Conservation (phyloP, 2,888 invertebrate genomes). For the Folsomia candida region DNA sequence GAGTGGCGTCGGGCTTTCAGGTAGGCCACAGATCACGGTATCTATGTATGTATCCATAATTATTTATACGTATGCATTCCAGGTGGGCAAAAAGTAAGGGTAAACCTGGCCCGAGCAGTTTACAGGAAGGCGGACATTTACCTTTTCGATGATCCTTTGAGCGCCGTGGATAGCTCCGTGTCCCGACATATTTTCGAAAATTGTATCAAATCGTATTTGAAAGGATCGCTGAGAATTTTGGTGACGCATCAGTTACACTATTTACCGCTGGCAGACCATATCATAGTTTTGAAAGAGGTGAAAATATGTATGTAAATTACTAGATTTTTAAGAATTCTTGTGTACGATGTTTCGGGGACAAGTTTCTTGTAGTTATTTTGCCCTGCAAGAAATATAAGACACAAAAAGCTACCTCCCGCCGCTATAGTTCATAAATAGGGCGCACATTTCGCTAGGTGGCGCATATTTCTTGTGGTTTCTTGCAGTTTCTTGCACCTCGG, state of each 20-base stretch:
- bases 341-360: too few relatives aligned
- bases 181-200: slow-evolving; percentile 50
- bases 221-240: slow-evolving; percentile 55
- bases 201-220: slow-evolving; percentile 54
- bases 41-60: neutral
- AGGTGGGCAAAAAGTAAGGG: slow-evolving; percentile 60
- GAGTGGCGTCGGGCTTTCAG: slow-evolving; percentile 23
- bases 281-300: slow-evolving; percentile 57
- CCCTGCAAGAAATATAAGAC: too few relatives aligned
- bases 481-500: too few relatives aligned
- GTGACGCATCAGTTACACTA: slow-evolving; percentile 82
- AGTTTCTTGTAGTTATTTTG: too few relatives aligned
- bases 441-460: too few relatives aligned
- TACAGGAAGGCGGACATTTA: slow-evolving; percentile 53
- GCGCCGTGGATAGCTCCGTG: slow-evolving; percentile 56
- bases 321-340: neutral
- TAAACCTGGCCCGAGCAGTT: slow-evolving; percentile 53
- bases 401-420: too few relatives aligned
- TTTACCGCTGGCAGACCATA: slow-evolving; percentile 33
- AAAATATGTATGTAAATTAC: neutral
- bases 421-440: too few relatives aligned
- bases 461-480: too few relatives aligned
- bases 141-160: slow-evolving; percentile 58
- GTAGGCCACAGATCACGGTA: neutral
- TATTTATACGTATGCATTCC: too few relatives aligned